Conservation (phyloP, 2,113 vertebrate species). For the Cyprinodon variegatus region DNA sequence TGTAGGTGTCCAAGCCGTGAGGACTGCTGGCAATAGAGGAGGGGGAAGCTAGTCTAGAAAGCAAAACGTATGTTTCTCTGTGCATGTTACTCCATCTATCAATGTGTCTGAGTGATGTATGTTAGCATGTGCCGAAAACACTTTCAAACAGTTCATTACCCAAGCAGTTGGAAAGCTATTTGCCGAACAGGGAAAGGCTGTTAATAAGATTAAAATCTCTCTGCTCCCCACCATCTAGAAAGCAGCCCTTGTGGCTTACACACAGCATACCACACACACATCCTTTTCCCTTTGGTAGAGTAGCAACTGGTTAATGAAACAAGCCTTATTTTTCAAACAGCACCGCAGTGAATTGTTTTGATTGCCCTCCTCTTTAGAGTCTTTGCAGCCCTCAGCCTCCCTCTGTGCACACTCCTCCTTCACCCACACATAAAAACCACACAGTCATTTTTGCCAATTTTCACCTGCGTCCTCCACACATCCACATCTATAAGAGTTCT, state of each 20-base stretch:
- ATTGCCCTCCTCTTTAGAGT: slow-evolving; percentile 25
- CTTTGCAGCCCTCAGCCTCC: slow-evolving; percentile 5
- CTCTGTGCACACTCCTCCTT: slow-evolving; percentile 2
- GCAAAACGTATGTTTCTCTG: slow-evolving; percentile 12
- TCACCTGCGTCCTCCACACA: slow-evolving; percentile 39
- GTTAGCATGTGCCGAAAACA: slow-evolving; percentile 52
- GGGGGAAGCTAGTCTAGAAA: slow-evolving; percentile 19
- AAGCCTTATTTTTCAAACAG: slow-evolving; percentile 16
- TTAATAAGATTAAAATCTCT: slow-evolving; percentile 80
- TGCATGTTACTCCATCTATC: slow-evolving; percentile 26
- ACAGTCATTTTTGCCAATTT: slow-evolving; percentile 26
- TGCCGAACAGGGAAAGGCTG: slow-evolving; percentile 67
- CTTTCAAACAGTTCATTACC: slow-evolving; percentile 77
- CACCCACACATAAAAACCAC: slow-evolving; percentile 5
- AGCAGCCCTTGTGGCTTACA: slow-evolving; percentile 44
- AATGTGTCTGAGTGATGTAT: slow-evolving; percentile 47
- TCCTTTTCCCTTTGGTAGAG: slow-evolving; percentile 17
- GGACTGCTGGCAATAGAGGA: slow-evolving; percentile 49
- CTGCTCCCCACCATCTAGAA: slow-evolving; percentile 53
- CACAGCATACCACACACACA: slow-evolving; percentile 11
- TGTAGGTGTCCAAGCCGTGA: slow-evolving; percentile 1
- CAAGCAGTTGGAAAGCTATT: slow-evolving; percentile 76
- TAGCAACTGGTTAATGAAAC: slow-evolving; percentile 48
- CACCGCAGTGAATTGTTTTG: slow-evolving; percentile 42
- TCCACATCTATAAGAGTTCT: slow-evolving; percentile 31